A percentile compares a stretch with the other conserved stretches of the same genome.
These are phyloP conservation scores for Aleiodes testaceus DNA, from an alignment of 2,888 invertebrate species.

Conservation along the genomic window DNA sequence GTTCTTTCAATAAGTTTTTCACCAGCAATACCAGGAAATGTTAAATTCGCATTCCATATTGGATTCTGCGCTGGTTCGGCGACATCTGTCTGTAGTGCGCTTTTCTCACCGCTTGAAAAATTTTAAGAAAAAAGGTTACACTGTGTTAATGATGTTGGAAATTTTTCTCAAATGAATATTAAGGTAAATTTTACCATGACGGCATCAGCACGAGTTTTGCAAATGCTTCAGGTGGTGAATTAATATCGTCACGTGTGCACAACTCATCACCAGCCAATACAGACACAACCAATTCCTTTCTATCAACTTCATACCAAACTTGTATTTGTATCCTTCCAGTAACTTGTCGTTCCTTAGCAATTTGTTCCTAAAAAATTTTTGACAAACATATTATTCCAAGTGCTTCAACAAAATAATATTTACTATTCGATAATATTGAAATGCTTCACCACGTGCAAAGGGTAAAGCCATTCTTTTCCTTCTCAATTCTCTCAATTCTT, in stretches of 20 bases:
- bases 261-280: slow-evolving; percentile 91
- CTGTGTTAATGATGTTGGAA: slow-evolving; percentile 13
- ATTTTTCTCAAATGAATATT: not conserved
- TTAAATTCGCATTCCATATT: slow-evolving; percentile 93
- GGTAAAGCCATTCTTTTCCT: not conserved
- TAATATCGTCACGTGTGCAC: slow-evolving; percentile 85
- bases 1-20: slow-evolving; percentile 86
- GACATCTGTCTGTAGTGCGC: slow-evolving; percentile 87
- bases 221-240: slow-evolving; percentile 87
- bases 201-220: slow-evolving; percentile 87
- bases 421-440: not conserved
- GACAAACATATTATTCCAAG: not conserved
- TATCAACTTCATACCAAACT: slow-evolving; percentile 90
- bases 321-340: slow-evolving; percentile 90
- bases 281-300: slow-evolving; percentile 87
- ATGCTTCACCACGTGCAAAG: slow-evolving; percentile 19
- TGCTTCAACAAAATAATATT: not conserved
- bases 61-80: slow-evolving; percentile 91
- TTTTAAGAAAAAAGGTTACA: slow-evolving; percentile 1
- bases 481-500: not conserved
- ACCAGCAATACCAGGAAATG: slow-evolving; percentile 85
- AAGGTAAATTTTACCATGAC: slow-evolving; percentile 77
- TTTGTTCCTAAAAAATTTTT: slow-evolving; percentile 79
- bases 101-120: slow-evolving; percentile 81
- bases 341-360: slow-evolving; percentile 83